Percentiles rank a stretch among this genome's conserved stretches.
These are phyloP conservation scores for Cheilosia scutellata DNA, from an alignment of 2,888 invertebrate species.

Conservation along the genomic window DNA sequence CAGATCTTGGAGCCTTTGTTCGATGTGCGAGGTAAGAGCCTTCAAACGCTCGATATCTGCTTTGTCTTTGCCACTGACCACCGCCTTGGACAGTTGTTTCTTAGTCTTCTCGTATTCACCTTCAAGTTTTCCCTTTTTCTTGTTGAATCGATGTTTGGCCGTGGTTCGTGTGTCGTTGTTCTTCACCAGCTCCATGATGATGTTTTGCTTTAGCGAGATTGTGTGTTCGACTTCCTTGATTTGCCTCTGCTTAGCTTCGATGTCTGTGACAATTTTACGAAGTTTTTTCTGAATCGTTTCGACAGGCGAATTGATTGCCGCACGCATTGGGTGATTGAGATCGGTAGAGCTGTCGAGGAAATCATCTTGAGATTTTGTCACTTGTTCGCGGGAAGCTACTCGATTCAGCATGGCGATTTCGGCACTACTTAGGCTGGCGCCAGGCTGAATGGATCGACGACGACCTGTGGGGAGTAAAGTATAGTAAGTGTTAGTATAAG, in stretches of 20 bases:
- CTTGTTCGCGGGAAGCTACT: conserved; percentile 84
- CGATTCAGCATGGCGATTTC: conserved; percentile 86
- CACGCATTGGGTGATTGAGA: conserved; percentile 78
- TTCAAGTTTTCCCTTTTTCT: conserved; percentile 87
- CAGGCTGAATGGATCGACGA: conserved; percentile 87
- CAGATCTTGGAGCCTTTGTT: conserved; percentile 85
- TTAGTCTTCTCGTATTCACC: conserved; percentile 86
- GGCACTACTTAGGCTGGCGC: conserved; percentile 86
- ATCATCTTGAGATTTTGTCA: conserved; percentile 79
- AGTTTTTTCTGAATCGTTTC: conserved; percentile 82
- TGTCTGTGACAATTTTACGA: conserved; percentile 84
- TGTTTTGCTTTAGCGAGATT: conserved; percentile 90
- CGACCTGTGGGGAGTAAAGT: conserved; percentile 78
- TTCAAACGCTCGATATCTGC: conserved; percentile 83
- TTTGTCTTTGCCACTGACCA: conserved; percentile 84
- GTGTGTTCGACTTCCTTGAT: conserved; percentile 89
- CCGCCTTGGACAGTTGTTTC: conserved; percentile 85
- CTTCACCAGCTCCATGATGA: conserved; percentile 88
- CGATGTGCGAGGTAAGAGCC: conserved; percentile 84
- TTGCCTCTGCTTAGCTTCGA: conserved; percentile 88
- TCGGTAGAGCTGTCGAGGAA: conserved; percentile 81
- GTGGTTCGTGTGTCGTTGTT: conserved; percentile 86
- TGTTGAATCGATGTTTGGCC: conserved; percentile 87
- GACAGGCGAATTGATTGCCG: conserved; percentile 79
- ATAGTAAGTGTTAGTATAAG: neutral